Evolutionary conservation across 2,113 vertebrate genomes (phyloP), one percentile per base, ranked within the genome.

Genomic region (Hyla sarda): DNA sequence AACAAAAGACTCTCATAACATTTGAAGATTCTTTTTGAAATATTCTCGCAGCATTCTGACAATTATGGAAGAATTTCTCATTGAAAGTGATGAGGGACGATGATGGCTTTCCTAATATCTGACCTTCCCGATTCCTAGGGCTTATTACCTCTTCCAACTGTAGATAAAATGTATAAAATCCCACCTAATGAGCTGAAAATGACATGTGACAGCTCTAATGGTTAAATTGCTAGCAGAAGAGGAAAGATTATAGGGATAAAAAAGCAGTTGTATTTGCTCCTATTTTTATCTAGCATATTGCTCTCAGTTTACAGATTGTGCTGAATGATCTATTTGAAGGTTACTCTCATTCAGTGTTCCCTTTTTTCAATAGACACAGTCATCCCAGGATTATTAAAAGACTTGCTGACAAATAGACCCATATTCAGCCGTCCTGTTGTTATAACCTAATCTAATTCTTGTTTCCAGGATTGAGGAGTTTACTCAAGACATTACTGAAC

Each of bases 31-130:
- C 28, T 74, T 79, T 89, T 80, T 87, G 91, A 88, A 86, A 88
- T 87, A 72, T 88, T 89, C 89, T 85, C 25, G 88, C 87, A 87
- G 91, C 88, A 88, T 90, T 90, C 92, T 89, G 90, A 95, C 93
- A 93, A 95, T 96, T 96, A 95, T 84, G 87, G 87, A 95, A 96
- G 95, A 97, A 96, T 96, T 95, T 96, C 94, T 96, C 93, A 96
- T 96, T 94, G 95, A 80, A 92, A 91, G 95, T 82, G 94, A 94
- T 95, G 96, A 97, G 88, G 90, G 96, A 96, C 92, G 93, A 94
- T 91, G 92, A 93, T 94, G 94, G 93, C 92, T 91, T n/a, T 91
- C 90, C 89, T 92, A 94, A 94, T 96, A 96, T 95, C 94, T 94
- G 93, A 93, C 92, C 92, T 95, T 92, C 91, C 88, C 91, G 85